Base-by-base conservation (phyloP, 2,797 vertebrate species). In the Gila robusta region DNA sequence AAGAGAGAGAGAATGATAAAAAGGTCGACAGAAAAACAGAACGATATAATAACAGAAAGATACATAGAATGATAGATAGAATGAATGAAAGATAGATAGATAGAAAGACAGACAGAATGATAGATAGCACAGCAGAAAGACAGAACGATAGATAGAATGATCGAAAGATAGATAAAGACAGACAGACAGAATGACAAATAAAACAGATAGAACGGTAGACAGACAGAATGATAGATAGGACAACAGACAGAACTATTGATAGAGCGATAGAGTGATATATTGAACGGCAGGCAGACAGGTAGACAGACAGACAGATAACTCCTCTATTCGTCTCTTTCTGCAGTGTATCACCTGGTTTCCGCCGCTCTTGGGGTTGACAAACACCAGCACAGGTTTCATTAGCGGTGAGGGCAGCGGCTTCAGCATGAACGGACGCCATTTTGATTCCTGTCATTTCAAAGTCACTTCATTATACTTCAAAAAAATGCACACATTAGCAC, bases 281-380 rank as follows among this genome's bases (percentile, higher is more conserved):
- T 54, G 16, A 54, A 52, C 6, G 49, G 49, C 2, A 17, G 17
- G 47, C 14, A 49, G 47, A 52, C 16, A n/a, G 9, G 4, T 3
- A 19, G 8, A 19, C 2, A 6, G 32, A 32, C 32, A 19, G 66
- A 52, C 6, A 72, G 32, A 39, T 7, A 26, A 23, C 11, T 77
- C 47, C 47, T 74, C 49, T 10, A 59, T 26, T 23, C 4, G 6
- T 59, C 32, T 77, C 10, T 77, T 12, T 4, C n/a, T 70, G 3
- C 23, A 59, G 39, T n/a, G 0, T 80, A 92, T 94, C 89, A 99
- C 98, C 98, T 99, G 98, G 94, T 99, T 99, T 64, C 98, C 98
- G 7, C 98, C 98, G 49, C 98, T 99, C 94, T 99, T 99, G 85
- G 98, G 98, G 91, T 99, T 99, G 73, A 99, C 97, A 89, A 99